A percentile compares a stretch with the other conserved stretches of the same genome.
phyloP scores from a whole-genome alignment of 2,888 invertebrate species.

The Esperia sulphurella region DNA sequence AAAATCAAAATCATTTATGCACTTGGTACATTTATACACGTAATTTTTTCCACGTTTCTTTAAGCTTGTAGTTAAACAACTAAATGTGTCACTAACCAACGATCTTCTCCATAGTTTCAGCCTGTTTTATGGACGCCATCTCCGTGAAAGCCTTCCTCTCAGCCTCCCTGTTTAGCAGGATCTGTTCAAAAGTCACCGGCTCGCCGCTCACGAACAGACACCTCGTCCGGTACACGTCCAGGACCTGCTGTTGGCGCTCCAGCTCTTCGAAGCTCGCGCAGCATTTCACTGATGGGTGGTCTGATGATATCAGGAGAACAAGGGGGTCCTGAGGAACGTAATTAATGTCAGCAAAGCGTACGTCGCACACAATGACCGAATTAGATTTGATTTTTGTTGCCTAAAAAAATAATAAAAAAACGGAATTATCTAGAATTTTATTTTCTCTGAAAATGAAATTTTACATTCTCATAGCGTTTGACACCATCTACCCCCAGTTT shows the following conservation, averaged over 20 bases:
- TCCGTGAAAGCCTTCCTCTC: slow-evolving; percentile 71
- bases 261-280: slow-evolving; percentile 73
- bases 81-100: slow-evolving; percentile 37
- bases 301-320: slow-evolving; percentile 70
- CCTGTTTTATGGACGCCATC: slow-evolving; percentile 72
- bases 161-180: slow-evolving; percentile 66
- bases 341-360: too few species aligned
- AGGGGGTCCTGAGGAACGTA: slow-evolving; percentile 64
- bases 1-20: too few species aligned
- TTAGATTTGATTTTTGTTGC: too few species aligned
- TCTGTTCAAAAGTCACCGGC: slow-evolving; percentile 68
- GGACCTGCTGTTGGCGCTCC: slow-evolving; percentile 64
- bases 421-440: too few species aligned
- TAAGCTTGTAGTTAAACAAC: too few species aligned
- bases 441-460: too few species aligned
- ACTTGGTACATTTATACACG: too few species aligned
- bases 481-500: too few species aligned
- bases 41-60: too few species aligned
- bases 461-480: too few species aligned
- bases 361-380: too few species aligned
- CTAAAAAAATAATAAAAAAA: too few species aligned
- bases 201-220: slow-evolving; percentile 74
- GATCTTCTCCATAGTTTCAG: slow-evolving; percentile 72
- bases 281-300: slow-evolving; percentile 75
- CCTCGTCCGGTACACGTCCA: slow-evolving; percentile 71